Evolutionary conservation across 2,113 vertebrate genomes (phyloP).

Genomic region (Charadrius vociferus): DNA sequence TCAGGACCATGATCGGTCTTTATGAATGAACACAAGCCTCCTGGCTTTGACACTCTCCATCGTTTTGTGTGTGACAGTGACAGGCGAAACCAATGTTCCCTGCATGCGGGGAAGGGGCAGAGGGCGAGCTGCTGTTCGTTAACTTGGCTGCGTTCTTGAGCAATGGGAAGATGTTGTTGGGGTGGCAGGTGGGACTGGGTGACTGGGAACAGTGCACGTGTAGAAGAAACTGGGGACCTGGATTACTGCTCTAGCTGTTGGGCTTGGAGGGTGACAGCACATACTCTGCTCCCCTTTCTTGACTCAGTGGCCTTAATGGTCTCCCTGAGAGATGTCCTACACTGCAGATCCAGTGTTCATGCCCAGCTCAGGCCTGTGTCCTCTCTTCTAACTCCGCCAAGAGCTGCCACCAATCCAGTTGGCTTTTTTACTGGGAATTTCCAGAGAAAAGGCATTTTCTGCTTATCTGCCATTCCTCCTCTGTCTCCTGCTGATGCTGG

Average conservation of each 20-base stretch:
- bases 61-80: accelerated
- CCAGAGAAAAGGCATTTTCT: neutral
- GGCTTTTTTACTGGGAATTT: neutral
- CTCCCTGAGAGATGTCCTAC: neutral
- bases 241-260: neutral
- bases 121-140: neutral
- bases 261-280: neutral
- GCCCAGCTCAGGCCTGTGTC: neutral
- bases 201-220: neutral
- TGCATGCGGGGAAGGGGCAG: neutral
- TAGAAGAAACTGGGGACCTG: neutral
- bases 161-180: neutral
- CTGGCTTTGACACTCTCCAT: neutral
- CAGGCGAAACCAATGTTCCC: neutral
- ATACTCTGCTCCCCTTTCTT: neutral
- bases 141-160: neutral
- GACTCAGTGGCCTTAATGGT: neutral
- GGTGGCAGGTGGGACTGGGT: neutral
- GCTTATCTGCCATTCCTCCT: neutral
- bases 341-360: neutral
- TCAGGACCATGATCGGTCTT: neutral
- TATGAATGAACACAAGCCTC: neutral
- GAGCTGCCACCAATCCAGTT: neutral
- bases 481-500: neutral
- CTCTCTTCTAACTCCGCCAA: neutral